Evolutionary conservation across 2,888 invertebrate species (phyloP), one percentile per base, ranked within the genome.

Genomic region (Eupithecia inturbata): DNA sequence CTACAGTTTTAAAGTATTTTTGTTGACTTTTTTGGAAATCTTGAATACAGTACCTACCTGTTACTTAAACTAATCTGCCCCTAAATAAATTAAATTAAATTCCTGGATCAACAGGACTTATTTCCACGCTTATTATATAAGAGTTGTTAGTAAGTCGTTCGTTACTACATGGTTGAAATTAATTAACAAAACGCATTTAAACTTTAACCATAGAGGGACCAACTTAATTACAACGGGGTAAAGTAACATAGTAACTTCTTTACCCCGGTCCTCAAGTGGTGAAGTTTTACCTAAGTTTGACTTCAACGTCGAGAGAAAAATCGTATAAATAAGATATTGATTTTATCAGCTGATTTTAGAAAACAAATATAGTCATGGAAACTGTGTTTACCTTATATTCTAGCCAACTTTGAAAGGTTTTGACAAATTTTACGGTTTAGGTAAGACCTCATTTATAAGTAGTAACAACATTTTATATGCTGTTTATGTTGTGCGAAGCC

Each of bases 261-360:
- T 62, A 31, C 28, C 62, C 62, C 62, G 31, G 16, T 62, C 31
- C 62, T 62, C 31, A 31, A 62, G 19, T 31, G 62, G 62, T 6
- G 19, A 62, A 62, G 28, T 62, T 62, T 31, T 19, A 28, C 57
- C 60, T n/a, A 49, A 72, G 60, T 74, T 71, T 57, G 39, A 68
- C 41, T 71, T 74, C 53, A 67, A 62, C 62, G 60, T 45, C 36
- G 60, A 49, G n/a, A 39, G 39, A 71, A 22, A 74, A 70, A 62
- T 70, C 68, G 68, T 63, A 64, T 68, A 63, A 63, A n/a, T n/a
- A 70, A 70, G 68, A 71, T 68, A 68, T 74, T 74, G 71, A 74
- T 74, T 68, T 57, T 68, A 71, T 26, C 12, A 22, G 49, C 1
- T n/a, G 19, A 45, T 45, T n/a, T 45, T 45, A 19, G 45, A n/a